Base-by-base conservation (phyloP, 2,888 invertebrate genomes). In the Stegana nigrithorax region DNA sequence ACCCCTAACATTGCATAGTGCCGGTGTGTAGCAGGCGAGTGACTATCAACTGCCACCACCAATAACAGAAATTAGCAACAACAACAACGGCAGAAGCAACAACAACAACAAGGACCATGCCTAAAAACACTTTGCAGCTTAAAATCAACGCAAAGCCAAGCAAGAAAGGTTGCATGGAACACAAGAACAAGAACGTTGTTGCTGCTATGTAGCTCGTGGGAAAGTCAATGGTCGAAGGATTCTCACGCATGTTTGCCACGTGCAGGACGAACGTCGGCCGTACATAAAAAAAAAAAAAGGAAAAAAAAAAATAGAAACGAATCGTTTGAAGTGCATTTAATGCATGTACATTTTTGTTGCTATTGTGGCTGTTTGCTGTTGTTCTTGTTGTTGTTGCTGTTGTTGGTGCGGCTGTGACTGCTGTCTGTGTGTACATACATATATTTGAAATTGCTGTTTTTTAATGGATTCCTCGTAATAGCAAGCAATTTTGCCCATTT, bases 211-310 rank as follows among this genome's bases (percentile, higher is more conserved):
- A 70, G 70, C 69, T 72, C 80, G 81, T 80, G 80, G 80, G 84
- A 84, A 84, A 82, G 80, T 77, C 81, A 83, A 79, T 82, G 77
- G 70, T 75, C 75, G 73, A 68, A 65, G 74, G 79, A 78, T 85
- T 85, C 84, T 84, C 84, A 85, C 84, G 85, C 82, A 81, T 74
- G 78, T 75, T 81, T 73, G 74, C 70, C 84, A 85, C 84, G 84
- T 85, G 84, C 83, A 75, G 75, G 71, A 71, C 82, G 78, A 71
- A 75, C 78, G 81, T 70, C 73, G 57, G 23, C 19, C 29, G 62
- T 55, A 25, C 59, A 58, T 58, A 42, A 32, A 50, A 58, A 14
- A 58, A 27, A 26, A n/a, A 59, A 51, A 51, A 29, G 17, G 58
- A 50, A 62, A 59, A 63, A 70, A 60, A 60, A 66, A 64, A 60